These are phyloP conservation scores for Hypomesus transpacificus DNA, from an alignment of 2,113 vertebrate genomes.

Conservation along the genomic window DNA sequence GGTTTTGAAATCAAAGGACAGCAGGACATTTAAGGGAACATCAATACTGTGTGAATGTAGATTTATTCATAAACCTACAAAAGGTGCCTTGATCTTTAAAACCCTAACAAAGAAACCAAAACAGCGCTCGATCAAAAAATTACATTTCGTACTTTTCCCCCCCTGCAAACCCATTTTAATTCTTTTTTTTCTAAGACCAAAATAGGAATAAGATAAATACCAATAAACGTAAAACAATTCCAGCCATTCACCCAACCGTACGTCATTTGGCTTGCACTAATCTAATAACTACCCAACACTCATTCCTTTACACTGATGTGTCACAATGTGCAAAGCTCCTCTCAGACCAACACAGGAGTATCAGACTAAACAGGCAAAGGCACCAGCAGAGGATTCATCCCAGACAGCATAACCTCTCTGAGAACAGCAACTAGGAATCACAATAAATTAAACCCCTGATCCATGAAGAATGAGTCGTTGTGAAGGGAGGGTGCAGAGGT, in stretches of 20 bases:
- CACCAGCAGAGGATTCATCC: constrained; percentile 27
- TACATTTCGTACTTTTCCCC: not conserved
- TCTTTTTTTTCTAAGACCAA: no score
- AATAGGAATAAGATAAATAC: constrained; percentile 41
- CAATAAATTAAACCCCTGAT: constrained; percentile 1
- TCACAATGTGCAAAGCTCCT: constrained; percentile 3
- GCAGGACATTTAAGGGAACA: constrained; percentile 11
- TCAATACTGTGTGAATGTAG: constrained; percentile 44
- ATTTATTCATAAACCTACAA: constrained; percentile 8
- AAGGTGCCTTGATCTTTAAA: constrained; percentile 23
- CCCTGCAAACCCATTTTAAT: not conserved
- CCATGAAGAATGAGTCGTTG: not conserved
- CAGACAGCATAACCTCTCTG: not conserved
- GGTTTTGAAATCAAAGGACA: constrained; percentile 12
- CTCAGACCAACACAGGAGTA: constrained; percentile 24
- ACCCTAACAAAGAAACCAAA: no score
- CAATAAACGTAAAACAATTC: constrained; percentile 26
- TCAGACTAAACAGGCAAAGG: constrained; percentile 30
- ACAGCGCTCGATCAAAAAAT: not conserved
- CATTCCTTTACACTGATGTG: constrained; percentile 3
- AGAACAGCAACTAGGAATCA: constrained; percentile 20
- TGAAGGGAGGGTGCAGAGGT: not conserved
- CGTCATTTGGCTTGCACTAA: constrained; percentile 24
- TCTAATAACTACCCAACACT: constrained; percentile 9
- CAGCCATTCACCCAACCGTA: constrained; percentile 34